phyloP scores from a whole-genome alignment of 1,140 invertebrate genomes.

The Ridgeia piscesae region DNA sequence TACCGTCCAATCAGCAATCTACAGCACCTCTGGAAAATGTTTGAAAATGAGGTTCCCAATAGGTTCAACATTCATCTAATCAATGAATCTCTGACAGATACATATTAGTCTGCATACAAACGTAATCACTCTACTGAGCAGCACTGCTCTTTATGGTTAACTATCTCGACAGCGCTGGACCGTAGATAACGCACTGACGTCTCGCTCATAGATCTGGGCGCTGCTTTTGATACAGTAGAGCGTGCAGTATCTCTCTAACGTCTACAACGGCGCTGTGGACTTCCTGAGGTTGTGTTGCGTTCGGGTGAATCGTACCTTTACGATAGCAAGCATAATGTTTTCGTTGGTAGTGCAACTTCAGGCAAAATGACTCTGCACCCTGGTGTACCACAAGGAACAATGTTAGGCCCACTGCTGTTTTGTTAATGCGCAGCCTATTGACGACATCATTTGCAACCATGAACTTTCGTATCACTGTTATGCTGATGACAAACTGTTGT shows the following conservation, averaged over 20 bases:
- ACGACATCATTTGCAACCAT: too few species aligned
- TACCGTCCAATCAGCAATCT: not conserved
- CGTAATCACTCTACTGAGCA: not conserved
- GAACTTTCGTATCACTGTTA: too few species aligned
- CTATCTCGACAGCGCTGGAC: not conserved
- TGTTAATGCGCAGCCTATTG: too few species aligned
- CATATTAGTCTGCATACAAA: not conserved
- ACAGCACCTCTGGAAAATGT: not conserved
- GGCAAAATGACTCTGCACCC: not conserved
- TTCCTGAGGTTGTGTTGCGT: not conserved
- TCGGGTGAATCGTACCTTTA: not conserved
- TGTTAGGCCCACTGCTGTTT: not conserved
- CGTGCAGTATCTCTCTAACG: not conserved
- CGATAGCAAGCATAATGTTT: not conserved
- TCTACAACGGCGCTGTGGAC: not conserved
- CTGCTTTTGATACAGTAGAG: not conserved
- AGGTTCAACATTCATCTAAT: not conserved
- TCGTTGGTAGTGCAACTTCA: not conserved
- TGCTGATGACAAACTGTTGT: too few species aligned
- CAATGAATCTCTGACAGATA: not conserved
- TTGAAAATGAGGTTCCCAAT: not conserved
- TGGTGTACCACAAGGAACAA: not conserved
- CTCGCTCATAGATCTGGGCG: not conserved
- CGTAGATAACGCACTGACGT: not conserved
- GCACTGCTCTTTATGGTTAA: not conserved